Base-by-base conservation (phyloP, 1,140 invertebrate genomes). In the Steinernema khuongi region DNA sequence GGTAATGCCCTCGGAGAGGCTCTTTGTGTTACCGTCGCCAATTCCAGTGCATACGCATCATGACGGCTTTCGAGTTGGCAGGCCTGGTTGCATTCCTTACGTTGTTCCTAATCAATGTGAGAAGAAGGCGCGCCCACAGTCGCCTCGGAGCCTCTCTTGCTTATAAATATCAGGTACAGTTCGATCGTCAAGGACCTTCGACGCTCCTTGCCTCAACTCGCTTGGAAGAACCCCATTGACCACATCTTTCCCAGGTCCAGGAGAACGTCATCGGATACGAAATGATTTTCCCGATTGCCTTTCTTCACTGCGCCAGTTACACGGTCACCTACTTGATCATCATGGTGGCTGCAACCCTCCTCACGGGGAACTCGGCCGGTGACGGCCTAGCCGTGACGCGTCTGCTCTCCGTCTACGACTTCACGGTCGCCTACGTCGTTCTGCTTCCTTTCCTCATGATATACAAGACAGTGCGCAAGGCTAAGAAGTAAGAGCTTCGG, bases 361-460 rank as follows among this genome's bases (percentile, higher is more conserved):
- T 60, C 50, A 14, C 22, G 11, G 26, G 22, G 4, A 60, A 60
- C 4, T 4, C 14, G 11, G 22, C 11, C 50, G n/a, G n/a, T n/a
- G 50, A 60, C 50, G 2, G 14, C 50, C 11, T 4, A 2, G 22
- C 11, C 2, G 19, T 60, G 14, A 60, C 7, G 4, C 14, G 26
- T 7, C 4, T 60, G 4, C 11, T 60, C 22, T 17, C 22, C 11
- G 22, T 60, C 11, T 60, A 26, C 22, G 50, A 60, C 50, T 11
- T 60, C 50, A 60, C 50, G 4, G 50, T 60, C 50, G 50, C 50
- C 22, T 60, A 60, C 50, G 50, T 60, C 11, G 22, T 60, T 60
- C 22, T 60, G 7, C 22, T 60, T 22, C 50, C 50, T 4, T 22
- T 60, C 14, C 14, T 60, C 14, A 26, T 22, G 4, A 60, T 60